phyloP scores from a whole-genome alignment of 2,888 invertebrate genomes.

The Camponotus fellah region DNA sequence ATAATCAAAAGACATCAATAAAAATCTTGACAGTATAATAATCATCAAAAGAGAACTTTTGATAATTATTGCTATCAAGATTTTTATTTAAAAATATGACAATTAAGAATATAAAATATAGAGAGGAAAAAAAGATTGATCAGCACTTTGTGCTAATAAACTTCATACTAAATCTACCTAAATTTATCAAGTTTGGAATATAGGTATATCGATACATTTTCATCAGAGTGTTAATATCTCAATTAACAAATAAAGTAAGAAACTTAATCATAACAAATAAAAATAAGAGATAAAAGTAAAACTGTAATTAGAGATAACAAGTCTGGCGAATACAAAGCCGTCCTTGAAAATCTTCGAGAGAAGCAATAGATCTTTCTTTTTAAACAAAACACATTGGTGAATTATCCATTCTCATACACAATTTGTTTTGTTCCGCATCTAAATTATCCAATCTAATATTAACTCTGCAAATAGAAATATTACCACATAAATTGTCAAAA shows the following conservation, averaged over 20 bases:
- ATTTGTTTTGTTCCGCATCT: constrained; percentile 87
- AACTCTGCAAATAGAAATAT: constrained; percentile 83
- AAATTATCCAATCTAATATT: constrained; percentile 87
- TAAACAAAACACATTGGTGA: constrained; percentile 92
- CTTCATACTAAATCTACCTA: too few relatives aligned
- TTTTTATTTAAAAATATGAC: not conserved
- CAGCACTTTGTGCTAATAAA: not conserved
- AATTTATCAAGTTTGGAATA: not conserved
- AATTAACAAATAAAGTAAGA: not conserved
- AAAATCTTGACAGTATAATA: not conserved
- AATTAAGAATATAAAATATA: not conserved
- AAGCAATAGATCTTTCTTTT: constrained; percentile 64
- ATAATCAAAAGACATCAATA: not conserved
- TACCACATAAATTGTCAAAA: not conserved
- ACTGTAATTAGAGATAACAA: not conserved
- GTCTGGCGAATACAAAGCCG: not conserved
- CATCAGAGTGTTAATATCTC: not conserved
- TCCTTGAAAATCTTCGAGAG: not conserved
- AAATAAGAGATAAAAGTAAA: not conserved
- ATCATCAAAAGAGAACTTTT: not conserved
- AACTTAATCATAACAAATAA: not conserved
- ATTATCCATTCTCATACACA: constrained; percentile 87
- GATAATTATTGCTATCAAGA: not conserved
- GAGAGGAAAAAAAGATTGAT: not conserved
- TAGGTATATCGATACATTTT: not conserved